Conservation (phyloP, 2,888 invertebrate genomes). For the Tachina grossa region DNA sequence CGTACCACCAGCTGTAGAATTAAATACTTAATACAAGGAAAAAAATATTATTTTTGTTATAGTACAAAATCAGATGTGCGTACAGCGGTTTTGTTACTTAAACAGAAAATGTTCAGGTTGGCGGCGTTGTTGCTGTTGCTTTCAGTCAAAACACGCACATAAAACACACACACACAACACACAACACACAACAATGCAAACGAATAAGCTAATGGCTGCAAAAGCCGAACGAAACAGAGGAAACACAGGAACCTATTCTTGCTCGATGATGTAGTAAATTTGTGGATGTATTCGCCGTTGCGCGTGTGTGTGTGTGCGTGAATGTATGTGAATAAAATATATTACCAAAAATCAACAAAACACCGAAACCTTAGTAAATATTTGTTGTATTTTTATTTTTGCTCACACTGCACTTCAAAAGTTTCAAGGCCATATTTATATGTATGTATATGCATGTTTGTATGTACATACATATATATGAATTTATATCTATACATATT, state of each 20-base stretch:
- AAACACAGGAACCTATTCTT: slow-evolving; percentile 57
- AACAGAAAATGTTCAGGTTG: background rate
- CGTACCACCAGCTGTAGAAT: too few relatives aligned
- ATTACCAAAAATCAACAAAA: slow-evolving; percentile 33
- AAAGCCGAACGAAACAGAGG: slow-evolving; percentile 38
- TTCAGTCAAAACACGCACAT: background rate
- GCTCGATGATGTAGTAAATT: slow-evolving; percentile 63
- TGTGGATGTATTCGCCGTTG: slow-evolving; percentile 16
- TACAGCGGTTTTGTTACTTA: slow-evolving; percentile 13
- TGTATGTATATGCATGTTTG: slow-evolving; percentile 7
- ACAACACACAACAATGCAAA: background rate
- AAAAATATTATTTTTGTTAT: background rate
- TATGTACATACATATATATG: slow-evolving; percentile 1
- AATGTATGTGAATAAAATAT: slow-evolving; percentile 1
- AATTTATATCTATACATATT: background rate
- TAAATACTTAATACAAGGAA: too few relatives aligned
- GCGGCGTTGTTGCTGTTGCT: slow-evolving; percentile 5
- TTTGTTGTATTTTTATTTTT: slow-evolving; percentile 35
- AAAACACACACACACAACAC: too few relatives aligned
- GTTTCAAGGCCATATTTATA: slow-evolving; percentile 55
- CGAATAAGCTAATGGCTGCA: slow-evolving; percentile 11
- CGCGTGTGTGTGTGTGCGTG: background rate
- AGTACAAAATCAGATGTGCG: slow-evolving; percentile 35
- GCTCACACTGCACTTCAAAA: slow-evolving; percentile 16
- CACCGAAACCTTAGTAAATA: slow-evolving; percentile 20